Conservation (phyloP, 2,113 vertebrate genomes). For the Astatoreochromis straeleni region DNA sequence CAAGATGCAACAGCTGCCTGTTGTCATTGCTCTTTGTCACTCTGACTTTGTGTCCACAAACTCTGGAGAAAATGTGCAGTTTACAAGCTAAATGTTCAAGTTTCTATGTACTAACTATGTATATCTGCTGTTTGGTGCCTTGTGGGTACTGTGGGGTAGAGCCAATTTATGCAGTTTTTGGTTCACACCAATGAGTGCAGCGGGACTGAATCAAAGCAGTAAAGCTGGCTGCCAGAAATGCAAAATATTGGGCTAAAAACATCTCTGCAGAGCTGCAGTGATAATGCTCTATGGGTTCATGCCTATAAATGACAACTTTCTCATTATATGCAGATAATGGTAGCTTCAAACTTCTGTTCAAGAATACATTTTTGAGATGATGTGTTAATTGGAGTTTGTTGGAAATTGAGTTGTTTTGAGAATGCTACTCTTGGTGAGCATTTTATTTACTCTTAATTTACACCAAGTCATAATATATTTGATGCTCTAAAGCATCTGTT, state of each 20-base stretch:
- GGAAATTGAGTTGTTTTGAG: neutral
- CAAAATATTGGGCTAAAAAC: neutral
- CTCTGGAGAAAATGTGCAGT: neutral
- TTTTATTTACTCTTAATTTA: neutral
- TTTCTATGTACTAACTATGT: neutral
- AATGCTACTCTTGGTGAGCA: neutral
- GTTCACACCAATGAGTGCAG: neutral
- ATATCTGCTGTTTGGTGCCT: neutral
- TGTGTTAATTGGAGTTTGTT: neutral
- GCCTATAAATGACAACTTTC: neutral
- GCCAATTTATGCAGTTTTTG: neutral
- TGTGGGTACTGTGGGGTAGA: neutral
- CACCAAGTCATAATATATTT: neutral
- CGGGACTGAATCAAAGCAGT: neutral
- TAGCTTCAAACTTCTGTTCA: neutral
- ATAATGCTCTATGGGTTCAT: neutral
- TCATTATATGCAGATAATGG: neutral
- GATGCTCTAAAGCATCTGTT: rapidly evolving
- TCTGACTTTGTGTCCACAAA: neutral
- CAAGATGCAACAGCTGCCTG: neutral
- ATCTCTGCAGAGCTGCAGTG: neutral
- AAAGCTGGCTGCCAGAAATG: neutral
- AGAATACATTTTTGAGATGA: neutral
- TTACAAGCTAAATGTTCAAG: neutral
- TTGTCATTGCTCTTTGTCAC: neutral